Evolutionary conservation across 1,140 invertebrate species (phyloP), one percentile per base, ranked within the genome.

Genomic region (Anastrepha obliqua): DNA sequence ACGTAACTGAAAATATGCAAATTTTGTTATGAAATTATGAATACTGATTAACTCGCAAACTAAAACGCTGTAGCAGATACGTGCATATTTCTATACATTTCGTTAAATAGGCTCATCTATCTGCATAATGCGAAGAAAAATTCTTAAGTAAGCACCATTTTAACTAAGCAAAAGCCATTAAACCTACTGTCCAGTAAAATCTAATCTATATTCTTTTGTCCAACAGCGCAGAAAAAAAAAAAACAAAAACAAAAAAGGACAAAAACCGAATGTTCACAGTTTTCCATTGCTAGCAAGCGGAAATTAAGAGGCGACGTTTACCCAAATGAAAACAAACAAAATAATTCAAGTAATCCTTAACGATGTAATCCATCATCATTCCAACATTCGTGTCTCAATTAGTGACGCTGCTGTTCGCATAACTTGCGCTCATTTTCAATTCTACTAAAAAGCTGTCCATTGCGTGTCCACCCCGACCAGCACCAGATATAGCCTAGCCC

Each of bases 371-470:
- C 74, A 81, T 81, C 74, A 81, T 81, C 47, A 81, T 81, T 58
- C 47, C 74, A 81, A 81, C 74, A 81, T 81, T 81, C 74, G 74
- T 81, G 74, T 81, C 74, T 81, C 74, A 81, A 81, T 81, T 81
- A 81, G 74, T 81, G 74, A 81, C 74, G 74, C 74, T 81, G 74
- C 74, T 47, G 74, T 81, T 81, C 74, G 74, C 74, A 81, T 81
- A 81, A 81, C n/a, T 55, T 51, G 74, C 74, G 74, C 74, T 81
- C 74, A 81, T 81, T 81, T 81, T 81, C 74, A 81, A 81, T 81
- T 81, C 47, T 5, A 81, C 74, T 81, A 81, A 81, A 81, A 81
- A 81, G 74, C 47, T 81, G 47, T 55, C 47, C 47, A 81, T 67
- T 67, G 8, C 64, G 64, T 17, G 20, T 55, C 44, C 47, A 55